Base-by-base conservation (phyloP, 2,113 vertebrate genomes). In the Pseudonaja textilis region DNA sequence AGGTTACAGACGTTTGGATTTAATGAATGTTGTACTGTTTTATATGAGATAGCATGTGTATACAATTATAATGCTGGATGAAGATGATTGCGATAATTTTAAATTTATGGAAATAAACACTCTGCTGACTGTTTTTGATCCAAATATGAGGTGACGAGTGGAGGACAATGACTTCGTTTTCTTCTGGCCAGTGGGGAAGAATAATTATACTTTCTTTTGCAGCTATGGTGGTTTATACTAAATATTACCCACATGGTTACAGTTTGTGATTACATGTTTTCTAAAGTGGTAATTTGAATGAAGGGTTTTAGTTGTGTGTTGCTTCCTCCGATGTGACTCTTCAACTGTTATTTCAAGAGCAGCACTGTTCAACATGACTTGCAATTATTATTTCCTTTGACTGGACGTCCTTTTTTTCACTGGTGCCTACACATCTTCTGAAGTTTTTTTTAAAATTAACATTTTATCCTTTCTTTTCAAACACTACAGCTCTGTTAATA, bases 401-500 rank as follows among this genome's bases (percentile, higher is more conserved):
- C 86, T 91, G 85, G 91, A 26, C 3, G 10, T 94, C 23, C 14
- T 94, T 61, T 23, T 93, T n/a, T 94, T 92, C 90, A 94, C 92
- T 91, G 54, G 2, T 69, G 18, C 89, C 29, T 64, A 54, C 22
- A 91, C 6, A 50, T 92, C 64, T 8, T 50, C 74, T 64, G 52
- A 85, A 39, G 69, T 52, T 29, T 94, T 6, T 22, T 93, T 23
- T 81, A 5, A 16, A 56, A 85, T 52, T 92, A 93, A 89, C 85
- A 18, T 18, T 47, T 92, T 4, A 0, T 5, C 0, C 92, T 92
- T 92, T 12, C 54, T 86, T 93, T 89, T 86, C 0, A 0, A 85
- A 26, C n/a, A 47, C 85, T 89, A 34, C 52, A 50, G 95, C 54
- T 93, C 45, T 47, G n/a, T 81, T 91, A 86, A 11, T 55, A 95